Percentiles rank a stretch among this genome's conserved stretches.
Evolutionary conservation across 2,888 invertebrate genomes (phyloP).

Genomic region (Chironomus riparius): DNA sequence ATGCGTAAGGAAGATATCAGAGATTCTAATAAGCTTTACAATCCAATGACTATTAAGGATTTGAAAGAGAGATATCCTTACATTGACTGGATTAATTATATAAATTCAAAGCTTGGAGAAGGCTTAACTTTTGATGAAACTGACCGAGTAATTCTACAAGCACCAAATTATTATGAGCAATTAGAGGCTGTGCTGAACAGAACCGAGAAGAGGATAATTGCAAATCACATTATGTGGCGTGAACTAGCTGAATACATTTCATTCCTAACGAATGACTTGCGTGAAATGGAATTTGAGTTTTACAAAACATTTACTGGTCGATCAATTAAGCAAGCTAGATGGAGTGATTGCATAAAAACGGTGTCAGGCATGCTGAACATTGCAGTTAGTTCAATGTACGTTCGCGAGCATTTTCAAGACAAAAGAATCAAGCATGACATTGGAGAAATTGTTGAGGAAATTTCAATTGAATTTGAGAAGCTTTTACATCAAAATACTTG

Average conservation of each 20-base stretch:
- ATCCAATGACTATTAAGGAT: conserved; percentile 45
- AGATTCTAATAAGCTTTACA: conserved; percentile 35
- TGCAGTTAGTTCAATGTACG: conserved; percentile 20
- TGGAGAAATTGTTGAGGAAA: neutral
- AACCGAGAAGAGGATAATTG: conserved; percentile 39
- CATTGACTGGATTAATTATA: conserved; percentile 43
- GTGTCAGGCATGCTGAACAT: neutral
- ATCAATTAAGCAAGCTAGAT: conserved; percentile 38
- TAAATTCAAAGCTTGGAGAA: conserved; percentile 41
- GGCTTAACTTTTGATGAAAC: conserved; percentile 34
- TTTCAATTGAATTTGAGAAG: conserved; percentile 6
- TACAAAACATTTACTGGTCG: conserved; percentile 39
- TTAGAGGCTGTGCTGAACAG: conserved; percentile 32
- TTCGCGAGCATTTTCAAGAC: conserved; percentile 16
- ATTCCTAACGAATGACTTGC: conserved; percentile 37
- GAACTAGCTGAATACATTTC: conserved; percentile 38
- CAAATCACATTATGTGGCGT: conserved; percentile 49
- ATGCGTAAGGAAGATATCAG: conserved; percentile 30
- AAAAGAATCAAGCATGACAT: neutral
- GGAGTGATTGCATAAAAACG: conserved; percentile 39
- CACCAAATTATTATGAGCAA: conserved; percentile 41
- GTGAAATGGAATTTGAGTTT: conserved; percentile 38
- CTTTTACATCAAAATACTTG: conserved; percentile 1
- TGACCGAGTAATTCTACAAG: conserved; percentile 45
- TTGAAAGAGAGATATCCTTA: conserved; percentile 40